Conservation (phyloP, 2,113 vertebrate species). For the Kryptolebias marmoratus region DNA sequence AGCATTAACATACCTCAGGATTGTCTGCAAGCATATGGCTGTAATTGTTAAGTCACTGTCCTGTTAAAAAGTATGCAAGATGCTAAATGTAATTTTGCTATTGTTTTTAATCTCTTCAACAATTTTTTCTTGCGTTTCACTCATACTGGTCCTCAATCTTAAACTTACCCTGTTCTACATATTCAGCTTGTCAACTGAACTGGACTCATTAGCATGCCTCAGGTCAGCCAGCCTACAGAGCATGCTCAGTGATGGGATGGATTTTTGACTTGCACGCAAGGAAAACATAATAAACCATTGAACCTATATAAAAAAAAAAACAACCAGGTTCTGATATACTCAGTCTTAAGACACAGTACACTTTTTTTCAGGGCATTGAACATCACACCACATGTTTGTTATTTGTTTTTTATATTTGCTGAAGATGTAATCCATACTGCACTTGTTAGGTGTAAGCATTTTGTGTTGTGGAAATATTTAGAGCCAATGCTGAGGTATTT, state of each 20-base stretch:
- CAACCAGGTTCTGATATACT: not conserved
- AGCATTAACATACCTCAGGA: conserved; percentile 23
- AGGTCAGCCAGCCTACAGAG: conserved; percentile 89
- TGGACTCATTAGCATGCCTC: conserved; percentile 62
- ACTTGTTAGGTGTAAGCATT: conserved; percentile 18
- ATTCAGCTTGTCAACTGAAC: conserved; percentile 3
- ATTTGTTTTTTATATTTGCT: not conserved
- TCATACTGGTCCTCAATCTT: not conserved
- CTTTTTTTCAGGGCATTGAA: not conserved
- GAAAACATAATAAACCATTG: not conserved
- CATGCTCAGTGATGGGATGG: conserved; percentile 39
- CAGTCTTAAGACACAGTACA: not conserved
- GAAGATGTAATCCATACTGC: conserved; percentile 4
- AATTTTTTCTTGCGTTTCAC: not conserved
- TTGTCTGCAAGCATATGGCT: not conserved
- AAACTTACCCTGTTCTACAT: not conserved
- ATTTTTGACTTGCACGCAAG: not conserved
- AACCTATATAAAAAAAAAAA: not conserved
- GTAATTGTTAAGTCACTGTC: not conserved
- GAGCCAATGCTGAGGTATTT: conserved; percentile 11
- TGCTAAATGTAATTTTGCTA: not conserved
- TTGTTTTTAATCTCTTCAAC: not conserved
- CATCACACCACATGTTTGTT: not conserved
- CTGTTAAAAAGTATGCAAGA: not conserved
- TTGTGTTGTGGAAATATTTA: conserved; percentile 38